phyloP scores from a whole-genome alignment of 1,140 invertebrate species.

The Tribolium madens region DNA sequence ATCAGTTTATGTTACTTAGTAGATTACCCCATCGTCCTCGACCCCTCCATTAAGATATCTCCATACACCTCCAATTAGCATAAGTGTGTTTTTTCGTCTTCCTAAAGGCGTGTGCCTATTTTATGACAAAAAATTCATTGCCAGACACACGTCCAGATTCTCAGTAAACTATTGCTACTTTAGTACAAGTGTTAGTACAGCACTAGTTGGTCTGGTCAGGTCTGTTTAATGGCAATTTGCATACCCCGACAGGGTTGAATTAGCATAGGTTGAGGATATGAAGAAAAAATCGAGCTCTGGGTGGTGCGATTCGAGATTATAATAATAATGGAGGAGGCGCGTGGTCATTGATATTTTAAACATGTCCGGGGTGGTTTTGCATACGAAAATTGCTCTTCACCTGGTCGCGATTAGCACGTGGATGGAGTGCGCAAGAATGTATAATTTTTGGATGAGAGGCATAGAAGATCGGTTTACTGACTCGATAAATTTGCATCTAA shows the following conservation, averaged over 20 bases:
- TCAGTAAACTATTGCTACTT: neutral
- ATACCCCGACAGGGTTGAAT: slow-evolving; percentile 33
- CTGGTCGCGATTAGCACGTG: slow-evolving; percentile 19
- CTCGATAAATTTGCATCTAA: neutral
- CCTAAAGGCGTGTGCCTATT: neutral
- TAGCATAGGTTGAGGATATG: slow-evolving; percentile 36
- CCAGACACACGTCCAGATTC: slow-evolving; percentile 1
- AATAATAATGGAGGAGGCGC: slow-evolving; percentile 39
- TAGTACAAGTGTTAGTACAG: neutral
- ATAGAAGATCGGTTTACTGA: neutral
- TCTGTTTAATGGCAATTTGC: slow-evolving; percentile 26
- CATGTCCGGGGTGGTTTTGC: slow-evolving; percentile 29
- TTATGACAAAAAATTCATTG: neutral
- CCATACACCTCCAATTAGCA: slow-evolving; percentile 13
- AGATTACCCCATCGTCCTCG: slow-evolving; percentile 3
- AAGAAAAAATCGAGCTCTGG: slow-evolving; percentile 11
- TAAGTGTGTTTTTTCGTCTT: slow-evolving; percentile 28
- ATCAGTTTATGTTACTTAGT: slow-evolving; percentile 34
- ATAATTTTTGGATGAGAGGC: slow-evolving; percentile 8
- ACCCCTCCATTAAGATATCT: slow-evolving; percentile 5
- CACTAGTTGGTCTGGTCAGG: neutral
- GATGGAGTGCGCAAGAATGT: neutral
- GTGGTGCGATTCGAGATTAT: slow-evolving; percentile 22
- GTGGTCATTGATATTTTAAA: slow-evolving; percentile 47
- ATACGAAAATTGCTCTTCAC: slow-evolving; percentile 31